phyloP scores from a whole-genome alignment of 2,113 vertebrate species.

The Grantiella picta region DNA sequence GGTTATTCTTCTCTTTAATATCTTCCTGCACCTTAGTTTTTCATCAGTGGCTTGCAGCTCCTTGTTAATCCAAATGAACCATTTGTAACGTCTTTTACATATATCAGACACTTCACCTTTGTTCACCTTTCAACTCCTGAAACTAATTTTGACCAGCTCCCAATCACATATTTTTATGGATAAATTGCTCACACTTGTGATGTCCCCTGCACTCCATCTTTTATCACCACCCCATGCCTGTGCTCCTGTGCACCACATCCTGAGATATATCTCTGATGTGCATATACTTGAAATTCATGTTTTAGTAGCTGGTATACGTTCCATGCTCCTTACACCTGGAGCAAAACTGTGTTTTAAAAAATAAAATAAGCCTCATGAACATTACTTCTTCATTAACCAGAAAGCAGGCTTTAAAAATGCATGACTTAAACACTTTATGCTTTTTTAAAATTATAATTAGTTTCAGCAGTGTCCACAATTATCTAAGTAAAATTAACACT shows the following conservation, averaged over 20 bases:
- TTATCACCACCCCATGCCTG: background rate
- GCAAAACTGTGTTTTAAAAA: background rate
- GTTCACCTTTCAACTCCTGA: background rate
- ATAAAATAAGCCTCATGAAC: background rate
- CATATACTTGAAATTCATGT: background rate
- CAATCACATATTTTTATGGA: background rate
- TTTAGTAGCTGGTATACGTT: background rate
- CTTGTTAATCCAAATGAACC: background rate
- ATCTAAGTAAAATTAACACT: constrained; percentile 13
- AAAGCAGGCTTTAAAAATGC: background rate
- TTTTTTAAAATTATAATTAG: background rate
- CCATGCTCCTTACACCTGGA: background rate
- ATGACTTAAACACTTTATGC: background rate
- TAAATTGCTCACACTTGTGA: background rate
- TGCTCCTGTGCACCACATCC: background rate
- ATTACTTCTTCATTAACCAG: background rate
- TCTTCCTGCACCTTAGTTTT: background rate
- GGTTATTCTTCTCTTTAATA: background rate
- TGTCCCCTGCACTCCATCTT: no score
- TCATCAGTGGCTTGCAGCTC: background rate
- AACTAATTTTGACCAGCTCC: background rate
- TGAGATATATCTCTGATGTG: background rate
- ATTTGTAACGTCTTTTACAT: background rate
- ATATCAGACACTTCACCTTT: background rate
- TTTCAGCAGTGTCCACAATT: background rate